A percentile compares a stretch with the other conserved stretches of the same genome.
These are phyloP conservation scores for Hyposoter didymator DNA, from an alignment of 2,888 invertebrate genomes.

Conservation along the genomic window DNA sequence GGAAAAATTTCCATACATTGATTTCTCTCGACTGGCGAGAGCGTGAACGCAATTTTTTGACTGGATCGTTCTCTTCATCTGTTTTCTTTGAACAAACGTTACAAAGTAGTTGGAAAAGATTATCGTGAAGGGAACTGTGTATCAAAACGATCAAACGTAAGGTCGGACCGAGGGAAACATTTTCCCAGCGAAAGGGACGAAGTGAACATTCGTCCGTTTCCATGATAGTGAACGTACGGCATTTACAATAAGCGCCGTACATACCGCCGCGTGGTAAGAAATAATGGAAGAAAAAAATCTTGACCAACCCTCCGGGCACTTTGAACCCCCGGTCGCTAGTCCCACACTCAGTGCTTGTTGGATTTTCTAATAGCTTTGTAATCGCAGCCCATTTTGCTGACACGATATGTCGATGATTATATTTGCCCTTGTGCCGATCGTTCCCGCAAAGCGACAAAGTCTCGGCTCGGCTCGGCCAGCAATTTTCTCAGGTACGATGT, in stretches of 20 bases:
- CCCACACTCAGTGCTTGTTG: slow-evolving; percentile 14
- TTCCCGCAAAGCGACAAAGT: slow-evolving; percentile 10
- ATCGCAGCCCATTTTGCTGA: not conserved
- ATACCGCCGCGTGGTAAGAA: not conserved
- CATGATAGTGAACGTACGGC: not conserved
- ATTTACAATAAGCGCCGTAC: not conserved
- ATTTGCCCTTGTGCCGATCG: slow-evolving; percentile 48
- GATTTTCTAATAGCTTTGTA: slow-evolving; percentile 8
- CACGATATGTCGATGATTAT: slow-evolving; percentile 43
- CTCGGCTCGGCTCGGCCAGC: not conserved
- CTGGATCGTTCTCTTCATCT: slow-evolving; percentile 12
- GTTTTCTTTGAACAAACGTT: slow-evolving; percentile 17
- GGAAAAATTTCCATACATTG: not conserved
- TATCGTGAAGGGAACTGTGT: not conserved
- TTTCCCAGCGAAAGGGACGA: not conserved
- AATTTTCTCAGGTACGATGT: slow-evolving; percentile 47
- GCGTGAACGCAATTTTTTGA: slow-evolving; percentile 27
- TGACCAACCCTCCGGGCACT: slow-evolving; percentile 14
- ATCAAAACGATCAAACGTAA: not conserved
- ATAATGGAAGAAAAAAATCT: slow-evolving; percentile 10
- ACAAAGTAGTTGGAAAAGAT: not conserved
- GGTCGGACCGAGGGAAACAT: not conserved
- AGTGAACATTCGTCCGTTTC: not conserved
- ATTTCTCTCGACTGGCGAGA: slow-evolving; percentile 48
- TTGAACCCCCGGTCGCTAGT: slow-evolving; percentile 4